phyloP scores from a whole-genome alignment of 2,888 invertebrate genomes.

The Spodoptera exigua region DNA sequence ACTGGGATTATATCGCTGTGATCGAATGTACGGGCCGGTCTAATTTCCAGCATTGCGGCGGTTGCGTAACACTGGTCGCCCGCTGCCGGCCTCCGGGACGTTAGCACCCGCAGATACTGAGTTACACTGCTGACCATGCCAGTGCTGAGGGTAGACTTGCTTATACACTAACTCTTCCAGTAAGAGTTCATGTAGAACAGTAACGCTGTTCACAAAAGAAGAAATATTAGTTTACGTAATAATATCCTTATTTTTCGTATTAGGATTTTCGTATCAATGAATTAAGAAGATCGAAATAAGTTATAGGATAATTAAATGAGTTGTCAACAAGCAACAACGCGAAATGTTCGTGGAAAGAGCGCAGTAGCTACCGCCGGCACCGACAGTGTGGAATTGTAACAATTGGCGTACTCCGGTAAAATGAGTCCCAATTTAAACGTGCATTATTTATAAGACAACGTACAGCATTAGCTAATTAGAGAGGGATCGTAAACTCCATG shows the following conservation, averaged over 20 bases:
- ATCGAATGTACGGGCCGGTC: conserved; percentile 37
- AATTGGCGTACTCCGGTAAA: conserved; percentile 52
- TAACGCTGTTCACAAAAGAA: too few relatives aligned
- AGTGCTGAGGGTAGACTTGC: neutral
- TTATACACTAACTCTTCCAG: too few relatives aligned
- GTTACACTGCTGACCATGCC: conserved; percentile 11
- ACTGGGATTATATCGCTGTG: conserved; percentile 37
- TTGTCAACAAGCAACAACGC: conserved; percentile 23
- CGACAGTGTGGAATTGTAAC: conserved; percentile 31
- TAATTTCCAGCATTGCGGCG: conserved; percentile 52
- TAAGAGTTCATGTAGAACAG: too few relatives aligned
- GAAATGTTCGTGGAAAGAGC: conserved; percentile 9
- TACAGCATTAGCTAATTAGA: conserved; percentile 65
- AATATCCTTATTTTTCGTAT: too few relatives aligned
- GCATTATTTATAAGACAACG: conserved; percentile 55
- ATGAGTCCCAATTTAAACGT: conserved; percentile 53
- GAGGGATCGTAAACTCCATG: conserved; percentile 53
- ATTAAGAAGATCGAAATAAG: too few relatives aligned
- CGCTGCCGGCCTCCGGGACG: conserved; percentile 17
- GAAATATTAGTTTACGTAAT: too few relatives aligned
- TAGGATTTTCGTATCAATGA: too few relatives aligned
- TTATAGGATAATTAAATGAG: conserved; percentile 11
- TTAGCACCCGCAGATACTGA: neutral
- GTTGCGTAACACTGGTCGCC: conserved; percentile 43
- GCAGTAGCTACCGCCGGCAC: conserved; percentile 16